Conservation (phyloP, 2,888 invertebrate genomes). For the Lochmaea crataegi region DNA sequence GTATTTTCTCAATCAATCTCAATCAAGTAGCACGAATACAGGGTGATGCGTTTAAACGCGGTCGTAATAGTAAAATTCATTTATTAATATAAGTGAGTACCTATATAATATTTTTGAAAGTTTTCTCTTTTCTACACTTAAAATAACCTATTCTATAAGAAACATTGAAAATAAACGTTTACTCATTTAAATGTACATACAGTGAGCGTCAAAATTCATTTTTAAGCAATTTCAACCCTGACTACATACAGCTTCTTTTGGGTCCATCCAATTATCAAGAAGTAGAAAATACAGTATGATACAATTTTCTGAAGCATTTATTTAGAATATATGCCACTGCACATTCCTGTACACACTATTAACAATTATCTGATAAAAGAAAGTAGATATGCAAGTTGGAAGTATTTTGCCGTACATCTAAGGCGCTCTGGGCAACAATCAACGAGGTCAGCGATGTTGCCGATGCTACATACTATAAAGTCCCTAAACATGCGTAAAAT, state of each 20-base stretch:
- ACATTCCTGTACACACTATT: slow-evolving; percentile 24
- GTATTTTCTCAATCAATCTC: slow-evolving; percentile 31
- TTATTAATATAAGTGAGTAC: no score
- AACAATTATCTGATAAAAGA: slow-evolving; percentile 46
- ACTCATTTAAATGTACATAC: no score
- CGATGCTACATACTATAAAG: neutral
- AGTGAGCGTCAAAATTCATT: no score
- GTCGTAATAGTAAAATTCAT: neutral
- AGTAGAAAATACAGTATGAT: neutral
- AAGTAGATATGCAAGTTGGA: slow-evolving; percentile 47
- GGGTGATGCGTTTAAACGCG: neutral
- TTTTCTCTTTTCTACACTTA: no score
- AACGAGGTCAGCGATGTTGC: slow-evolving; percentile 48
- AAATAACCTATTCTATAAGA: no score
- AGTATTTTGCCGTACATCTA: slow-evolving; percentile 51
- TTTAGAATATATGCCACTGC: slow-evolving; percentile 6
- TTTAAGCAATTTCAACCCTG: no score
- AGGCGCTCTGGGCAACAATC: slow-evolving; percentile 50
- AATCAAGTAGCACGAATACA: slow-evolving; percentile 30
- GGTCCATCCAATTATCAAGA: no score
- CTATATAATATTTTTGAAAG: no score
- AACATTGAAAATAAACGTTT: no score
- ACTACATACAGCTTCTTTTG: no score
- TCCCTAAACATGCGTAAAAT: neutral
- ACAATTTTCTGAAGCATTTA: neutral